Evolutionary conservation across 1,140 invertebrate genomes (phyloP), one percentile per base, ranked within the genome.

Genomic region (Lucilia sericata): DNA sequence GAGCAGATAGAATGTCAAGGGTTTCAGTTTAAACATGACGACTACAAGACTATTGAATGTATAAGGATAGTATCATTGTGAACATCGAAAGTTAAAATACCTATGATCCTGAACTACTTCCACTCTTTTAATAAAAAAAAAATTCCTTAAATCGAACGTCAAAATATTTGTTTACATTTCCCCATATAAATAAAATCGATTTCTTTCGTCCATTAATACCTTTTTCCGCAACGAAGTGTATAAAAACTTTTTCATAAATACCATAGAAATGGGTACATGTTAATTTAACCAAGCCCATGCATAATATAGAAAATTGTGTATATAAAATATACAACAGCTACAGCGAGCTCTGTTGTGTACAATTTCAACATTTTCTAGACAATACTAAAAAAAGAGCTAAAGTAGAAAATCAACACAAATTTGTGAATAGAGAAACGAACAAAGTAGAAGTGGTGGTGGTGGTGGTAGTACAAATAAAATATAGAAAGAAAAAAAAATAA

Each of bases 231-330:
- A 9, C 65, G 9, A 19, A 12, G 19, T 25, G 65, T 70, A n/a
- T 70, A 78, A 17, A 78, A 9, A 47, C 3, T 34, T 76, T 34
- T 75, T 78, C 36, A 19, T 78, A 19, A 78, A 76, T 76, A 42
- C 74, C 74, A 76, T 76, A 76, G 74, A 36, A 76, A 76, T 76
- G 74, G 74, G 74, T 76, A 76, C 25, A 76, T 70, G 65, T 78
- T 47, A 78, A 76, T 42, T 42, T 36, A 78, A 78, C 75, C 75
- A 78, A 78, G 75, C 75, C 75, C 42, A 78, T 78, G 36, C 34
- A 78, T 78, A 19, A 42, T 78, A 70, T 78, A 78, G 75, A 78
- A 47, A 70, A 47, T 47, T 78, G 42, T 47, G 47, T 36, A 78
- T 47, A 49, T 10, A 78, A 75, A 75, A 30, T 30, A 30, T 30